Evolutionary conservation across 2,888 invertebrate species (phyloP).

Genomic region (Phrixothrix hirtus): DNA sequence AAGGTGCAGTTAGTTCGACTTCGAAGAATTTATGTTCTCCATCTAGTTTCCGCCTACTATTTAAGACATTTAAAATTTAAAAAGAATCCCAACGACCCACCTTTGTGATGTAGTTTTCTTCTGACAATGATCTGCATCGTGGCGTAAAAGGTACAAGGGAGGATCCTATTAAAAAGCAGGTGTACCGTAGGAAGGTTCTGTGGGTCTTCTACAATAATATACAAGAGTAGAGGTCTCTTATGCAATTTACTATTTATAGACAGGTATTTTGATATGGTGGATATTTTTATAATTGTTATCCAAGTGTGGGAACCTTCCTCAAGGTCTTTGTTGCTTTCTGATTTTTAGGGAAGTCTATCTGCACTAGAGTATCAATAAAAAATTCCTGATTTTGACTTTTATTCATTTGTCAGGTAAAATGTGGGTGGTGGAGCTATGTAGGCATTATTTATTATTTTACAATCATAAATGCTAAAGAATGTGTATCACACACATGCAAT

Average conservation of each 20-base stretch:
- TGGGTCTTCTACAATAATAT: slow-evolving; percentile 4
- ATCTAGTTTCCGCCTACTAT: slow-evolving; percentile 16
- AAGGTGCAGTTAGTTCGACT: neutral
- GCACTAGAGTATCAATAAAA: neutral
- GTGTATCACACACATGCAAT: neutral
- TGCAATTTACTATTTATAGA: slow-evolving; percentile 20
- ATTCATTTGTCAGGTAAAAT: neutral
- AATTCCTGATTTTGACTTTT: slow-evolving; percentile 11
- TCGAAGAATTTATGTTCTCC: slow-evolving; percentile 20
- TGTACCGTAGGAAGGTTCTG: slow-evolving; percentile 23
- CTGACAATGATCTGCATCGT: slow-evolving; percentile 16
- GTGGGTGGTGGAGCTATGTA: slow-evolving; percentile 1
- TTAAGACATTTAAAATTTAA: slow-evolving; percentile 20
- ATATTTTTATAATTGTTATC: slow-evolving; percentile 12
- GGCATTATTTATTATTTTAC: too few species aligned
- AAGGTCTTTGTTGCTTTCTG: slow-evolving; percentile 1
- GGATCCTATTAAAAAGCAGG: slow-evolving; percentile 26
- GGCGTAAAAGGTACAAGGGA: slow-evolving; percentile 11
- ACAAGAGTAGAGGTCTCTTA: slow-evolving; percentile 21
- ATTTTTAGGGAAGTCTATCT: slow-evolving; percentile 1
- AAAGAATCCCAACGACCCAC: slow-evolving; percentile 25
- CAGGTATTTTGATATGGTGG: slow-evolving; percentile 21
- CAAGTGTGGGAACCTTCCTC: slow-evolving; percentile 23
- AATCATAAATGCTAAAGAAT: too few species aligned
- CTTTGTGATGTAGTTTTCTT: slow-evolving; percentile 25